Conservation (phyloP, 2,888 invertebrate species). For the Hypolimnas misippus region DNA sequence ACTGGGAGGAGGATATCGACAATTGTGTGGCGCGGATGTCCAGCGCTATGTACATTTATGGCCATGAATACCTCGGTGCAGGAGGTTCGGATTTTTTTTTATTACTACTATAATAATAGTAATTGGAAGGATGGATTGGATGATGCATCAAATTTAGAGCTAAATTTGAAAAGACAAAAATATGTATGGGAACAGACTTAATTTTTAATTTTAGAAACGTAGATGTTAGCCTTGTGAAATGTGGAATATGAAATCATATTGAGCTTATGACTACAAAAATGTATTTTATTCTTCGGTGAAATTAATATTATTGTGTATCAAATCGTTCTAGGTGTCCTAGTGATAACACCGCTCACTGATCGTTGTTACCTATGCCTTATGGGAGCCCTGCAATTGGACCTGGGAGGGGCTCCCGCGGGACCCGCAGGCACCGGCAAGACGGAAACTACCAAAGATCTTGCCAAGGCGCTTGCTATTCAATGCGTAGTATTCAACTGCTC, state of each 20-base stretch:
- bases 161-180: no score
- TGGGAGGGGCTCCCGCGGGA: slow-evolving; percentile 95
- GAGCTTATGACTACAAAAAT: no score
- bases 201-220: no score
- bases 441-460: slow-evolving; percentile 95
- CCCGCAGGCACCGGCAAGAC: slow-evolving; percentile 95
- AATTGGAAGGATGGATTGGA: no score
- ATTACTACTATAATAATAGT: not conserved
- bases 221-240: no score
- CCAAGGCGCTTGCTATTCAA: slow-evolving; percentile 93
- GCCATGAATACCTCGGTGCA: slow-evolving; percentile 96
- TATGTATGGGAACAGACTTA: no score
- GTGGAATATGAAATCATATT: no score
- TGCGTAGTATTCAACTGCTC: slow-evolving; percentile 97
- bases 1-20: slow-evolving; percentile 91
- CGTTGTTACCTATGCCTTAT: slow-evolving; percentile 94
- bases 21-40: slow-evolving; percentile 93
- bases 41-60: slow-evolving; percentile 92
- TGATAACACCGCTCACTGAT: slow-evolving; percentile 95
- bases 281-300: no score
- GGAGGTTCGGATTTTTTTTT: slow-evolving; percentile 69
- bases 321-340: slow-evolving; percentile 85
- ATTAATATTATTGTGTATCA: not conserved
- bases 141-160: no score
- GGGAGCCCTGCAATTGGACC: slow-evolving; percentile 94